Conservation (phyloP, 1,140 invertebrate species). For the Theocolax elegans region DNA sequence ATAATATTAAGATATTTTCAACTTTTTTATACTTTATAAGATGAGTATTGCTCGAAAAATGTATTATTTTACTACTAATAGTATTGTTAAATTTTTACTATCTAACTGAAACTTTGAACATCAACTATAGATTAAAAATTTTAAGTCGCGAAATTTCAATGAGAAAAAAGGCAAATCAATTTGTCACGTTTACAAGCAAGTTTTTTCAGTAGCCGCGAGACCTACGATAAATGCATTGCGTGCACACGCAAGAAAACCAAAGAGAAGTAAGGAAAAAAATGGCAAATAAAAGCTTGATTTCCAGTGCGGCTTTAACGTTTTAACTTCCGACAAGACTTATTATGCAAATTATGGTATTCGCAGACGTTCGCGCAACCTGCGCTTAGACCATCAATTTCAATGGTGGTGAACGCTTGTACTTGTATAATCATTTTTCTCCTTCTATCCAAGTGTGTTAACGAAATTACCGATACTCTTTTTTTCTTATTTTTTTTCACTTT, state of each 20-base stretch:
- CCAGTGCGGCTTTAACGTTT: not conserved
- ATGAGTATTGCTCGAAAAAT: too few relatives aligned
- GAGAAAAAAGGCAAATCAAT: not conserved
- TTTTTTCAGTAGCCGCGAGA: not conserved
- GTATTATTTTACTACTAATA: too few relatives aligned
- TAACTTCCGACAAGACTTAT: conserved; percentile 13
- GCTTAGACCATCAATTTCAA: conserved; percentile 13
- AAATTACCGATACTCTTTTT: too few relatives aligned
- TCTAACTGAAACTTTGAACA: too few relatives aligned
- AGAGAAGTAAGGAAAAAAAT: conserved; percentile 5
- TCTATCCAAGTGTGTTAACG: too few relatives aligned
- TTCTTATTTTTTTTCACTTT: too few relatives aligned
- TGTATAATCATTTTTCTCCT: not conserved
- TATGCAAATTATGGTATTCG: conserved; percentile 27
- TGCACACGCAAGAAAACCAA: not conserved
- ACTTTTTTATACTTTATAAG: too few relatives aligned
- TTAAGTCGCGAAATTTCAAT: too few relatives aligned
- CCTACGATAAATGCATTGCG: not conserved
- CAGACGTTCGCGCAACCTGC: not conserved
- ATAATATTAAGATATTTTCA: too few relatives aligned
- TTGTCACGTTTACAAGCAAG: not conserved
- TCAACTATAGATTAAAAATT: too few relatives aligned
- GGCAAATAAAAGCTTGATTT: not conserved
- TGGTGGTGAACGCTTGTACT: not conserved
- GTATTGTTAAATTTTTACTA: too few relatives aligned